Conservation (phyloP, 2,113 vertebrate genomes). For the Cebus imitator region DNA sequence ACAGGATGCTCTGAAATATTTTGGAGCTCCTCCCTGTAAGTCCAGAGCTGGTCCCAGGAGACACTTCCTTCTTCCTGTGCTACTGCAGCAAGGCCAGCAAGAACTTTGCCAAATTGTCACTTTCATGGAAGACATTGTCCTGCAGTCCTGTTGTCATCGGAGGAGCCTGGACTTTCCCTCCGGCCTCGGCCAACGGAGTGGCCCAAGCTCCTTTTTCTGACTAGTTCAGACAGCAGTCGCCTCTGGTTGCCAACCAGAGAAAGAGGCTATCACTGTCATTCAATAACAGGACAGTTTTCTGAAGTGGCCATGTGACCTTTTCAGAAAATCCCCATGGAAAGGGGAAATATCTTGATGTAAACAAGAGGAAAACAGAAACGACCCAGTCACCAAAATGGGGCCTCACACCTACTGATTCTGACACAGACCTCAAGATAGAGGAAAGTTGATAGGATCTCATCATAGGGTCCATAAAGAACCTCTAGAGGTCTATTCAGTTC, state of each 20-base stretch:
- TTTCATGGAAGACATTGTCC: background rate
- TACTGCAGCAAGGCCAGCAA: background rate
- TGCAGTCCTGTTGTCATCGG: background rate
- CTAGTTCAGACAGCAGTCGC: background rate
- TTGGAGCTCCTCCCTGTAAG: background rate
- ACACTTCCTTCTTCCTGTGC: background rate
- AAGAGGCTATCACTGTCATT: slow-evolving; percentile 49
- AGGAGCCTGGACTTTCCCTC: slow-evolving; percentile 70
- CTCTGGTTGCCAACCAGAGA: slow-evolving; percentile 47
- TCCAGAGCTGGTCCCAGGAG: background rate
- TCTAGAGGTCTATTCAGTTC: background rate
- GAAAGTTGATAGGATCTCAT: background rate
- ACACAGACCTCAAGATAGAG: background rate
- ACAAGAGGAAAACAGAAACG: slow-evolving; percentile 59
- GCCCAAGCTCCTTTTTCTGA: background rate
- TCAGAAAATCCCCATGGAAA: slow-evolving; percentile 64
- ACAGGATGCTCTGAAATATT: background rate
- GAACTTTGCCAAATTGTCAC: background rate
- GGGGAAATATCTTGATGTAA: slow-evolving; percentile 62
- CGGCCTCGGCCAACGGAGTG: slow-evolving; percentile 40
- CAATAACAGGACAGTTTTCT: slow-evolving; percentile 38
- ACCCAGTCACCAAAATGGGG: background rate
- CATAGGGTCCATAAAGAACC: background rate
- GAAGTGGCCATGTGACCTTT: slow-evolving; percentile 54
- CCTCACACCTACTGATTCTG: background rate